Base-by-base conservation (phyloP, 2,888 invertebrate genomes). In the Lasioglossum oenotherae region DNA sequence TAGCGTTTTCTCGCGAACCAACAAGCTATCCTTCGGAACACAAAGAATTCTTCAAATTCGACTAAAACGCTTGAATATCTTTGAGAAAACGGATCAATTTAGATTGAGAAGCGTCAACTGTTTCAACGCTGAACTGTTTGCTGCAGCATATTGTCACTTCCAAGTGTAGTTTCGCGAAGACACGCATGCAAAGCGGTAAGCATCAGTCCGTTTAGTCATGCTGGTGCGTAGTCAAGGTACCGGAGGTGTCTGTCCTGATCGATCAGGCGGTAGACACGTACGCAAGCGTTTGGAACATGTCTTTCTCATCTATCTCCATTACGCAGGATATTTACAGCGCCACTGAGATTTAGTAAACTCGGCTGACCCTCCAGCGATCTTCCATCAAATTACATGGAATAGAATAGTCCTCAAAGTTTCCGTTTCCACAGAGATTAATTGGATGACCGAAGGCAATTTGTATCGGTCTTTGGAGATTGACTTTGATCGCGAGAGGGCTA, bases 151-250 rank as follows among this genome's bases (percentile, higher is more conserved):
- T 23, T 23, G 38, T 69, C 69, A 69, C 35, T 12, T 69, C 38
- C 38, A 69, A 60, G 81, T 80, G 16, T 41, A 83, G 74, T 81
- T 60, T 87, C 83, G 84, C 81, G 87, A 82, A 77, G 77, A 87
- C 80, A 90, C 82, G 88, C 90, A 90, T 90, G 90, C 90, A 90
- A 88, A 35, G 74, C 90, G 87, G 80, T 38, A 87, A 90, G 90
- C 90, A 75, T 87, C 87, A 85, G n/a, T 73, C 87, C 71, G 67
- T 80, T 82, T 78, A 80, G 57, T 82, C 90, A 90, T 90, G 90
- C 90, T 87, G 84, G 91, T 90, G 90, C 89, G 82, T 84, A 83
- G 73, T 90, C 67, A 80, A 73, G 74, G 73, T 67, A 84, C 80
- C 85, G 86, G 75, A 73, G 67, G 81, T 90, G 87, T 87, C 83